Percentiles rank a stretch among this genome's conserved stretches.
phyloP scores from a whole-genome alignment of 2,888 invertebrate species.

The Chrysotoxum bicinctum region DNA sequence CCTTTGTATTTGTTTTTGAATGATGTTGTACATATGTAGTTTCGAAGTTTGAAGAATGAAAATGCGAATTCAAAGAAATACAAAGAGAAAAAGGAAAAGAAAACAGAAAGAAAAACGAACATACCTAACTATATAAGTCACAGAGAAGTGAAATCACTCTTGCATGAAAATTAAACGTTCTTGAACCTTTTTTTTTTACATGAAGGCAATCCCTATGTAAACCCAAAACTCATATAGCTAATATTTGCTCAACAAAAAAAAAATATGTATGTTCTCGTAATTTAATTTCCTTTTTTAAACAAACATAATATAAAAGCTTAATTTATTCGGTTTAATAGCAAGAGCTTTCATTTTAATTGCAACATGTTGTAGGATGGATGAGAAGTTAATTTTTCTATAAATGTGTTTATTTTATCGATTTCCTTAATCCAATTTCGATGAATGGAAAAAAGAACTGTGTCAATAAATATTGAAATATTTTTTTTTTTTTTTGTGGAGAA shows the following conservation, averaged over 20 bases:
- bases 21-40: neutral
- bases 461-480: neutral
- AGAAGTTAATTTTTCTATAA: too few relatives aligned
- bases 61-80: neutral
- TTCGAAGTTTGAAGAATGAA: neutral
- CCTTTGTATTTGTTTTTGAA: neutral
- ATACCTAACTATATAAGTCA: neutral
- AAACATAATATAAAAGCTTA: neutral
- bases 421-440: neutral
- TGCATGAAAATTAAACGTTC: constrained; percentile 4
- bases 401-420: neutral
- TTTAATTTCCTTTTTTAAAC: neutral
- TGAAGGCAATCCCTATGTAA: neutral
- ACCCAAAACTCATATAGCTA: neutral
- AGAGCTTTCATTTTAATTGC: neutral
- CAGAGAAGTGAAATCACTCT: neutral
- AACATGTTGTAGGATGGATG: too few relatives aligned
- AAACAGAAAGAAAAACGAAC: neutral
- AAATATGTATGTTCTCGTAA: neutral
- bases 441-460: neutral
- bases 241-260: neutral
- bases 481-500: neutral
- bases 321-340: neutral
- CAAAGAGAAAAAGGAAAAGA: neutral
- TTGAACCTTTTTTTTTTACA: neutral